Evolutionary conservation across 2,797 vertebrate genomes (phyloP), one percentile per base, ranked within the genome.

Genomic region (Heteromormyrus szaboi): DNA sequence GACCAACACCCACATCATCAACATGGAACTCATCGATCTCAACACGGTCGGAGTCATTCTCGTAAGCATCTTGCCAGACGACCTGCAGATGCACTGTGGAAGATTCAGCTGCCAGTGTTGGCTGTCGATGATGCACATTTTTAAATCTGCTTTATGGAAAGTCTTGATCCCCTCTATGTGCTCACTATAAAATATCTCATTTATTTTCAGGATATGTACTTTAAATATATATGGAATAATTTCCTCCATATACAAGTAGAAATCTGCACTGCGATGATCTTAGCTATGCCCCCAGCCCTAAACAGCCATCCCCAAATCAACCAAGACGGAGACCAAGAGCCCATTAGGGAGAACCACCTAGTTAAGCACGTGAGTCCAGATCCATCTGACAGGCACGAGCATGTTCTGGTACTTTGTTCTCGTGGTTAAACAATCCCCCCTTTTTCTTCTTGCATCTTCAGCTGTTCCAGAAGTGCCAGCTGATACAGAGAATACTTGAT

Each of bases 191-290:
- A 50, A 85, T 22, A 51, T 25, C 4, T 11, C 2, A 0, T 56
- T 90, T 68, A 51, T 91, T 91, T 92, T 89, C 90, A 99, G 98
- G 98, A 99, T 91, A 99, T 99, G 98, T 99, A 99, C 96, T 99
- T 99, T 94, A 99, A 97, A 92, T 99, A 99, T 91, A 97, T 98
- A 0, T 99, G 98, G 98, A 99, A 99, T 95, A 99, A 99, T 92
- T 99, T 99, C 92, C 95, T 99, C 90, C 98, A 99, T 92, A 98
- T 98, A 87, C 99, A 99, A 96, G 99, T 99, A 93, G 99, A 99
- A 95, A 98, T 99, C 90, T 99, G 98, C 93, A 96, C 98, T 90
- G 98, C 98, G 25, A 96, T 99, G 95, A 99, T 99, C 91, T 96
- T 99, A 93, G 97, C 98, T 22, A 98, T 97, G 96, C 98, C 98